Base-by-base conservation (phyloP, 2,888 invertebrate species). In the Lacanobia oleracea region DNA sequence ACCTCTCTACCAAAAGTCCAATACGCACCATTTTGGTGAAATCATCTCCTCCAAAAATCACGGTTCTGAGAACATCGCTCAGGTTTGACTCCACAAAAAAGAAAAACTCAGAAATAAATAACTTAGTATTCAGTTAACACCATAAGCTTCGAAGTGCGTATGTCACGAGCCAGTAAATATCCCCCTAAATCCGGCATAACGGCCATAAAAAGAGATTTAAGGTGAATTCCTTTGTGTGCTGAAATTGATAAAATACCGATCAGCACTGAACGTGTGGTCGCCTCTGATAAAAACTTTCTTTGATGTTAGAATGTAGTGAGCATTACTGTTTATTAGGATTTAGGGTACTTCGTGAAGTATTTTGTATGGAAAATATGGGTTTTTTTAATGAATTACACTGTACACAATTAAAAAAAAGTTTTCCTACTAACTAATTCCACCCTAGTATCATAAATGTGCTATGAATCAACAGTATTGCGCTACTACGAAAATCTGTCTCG, bases 171-270 rank as follows among this genome's bases (percentile, higher is more conserved):
- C 51, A 51, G 53, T 64, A 75, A 72, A 80, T 59, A 62, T 54
- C 48, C 69, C 65, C 62, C n/a, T n/a, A 79, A 86, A 79, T 79
- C 67, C 79, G 63, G 66, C 76, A 76, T 84, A 85, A 88, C 83
- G 84, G 73, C 85, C 82, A 85, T 91, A 89, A 90, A 89, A 71
- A 72, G 54, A 82, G 88, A 87, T 90, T 88, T 88, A 88, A 88
- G 84, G 78, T 76, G 77, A 73, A 67, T 67, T 73, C 75, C 88
- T 87, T 92, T 92, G 91, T 92, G 86, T 64, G 67, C 67, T 78
- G 54, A 88, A 90, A 91, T 91, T 89, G 89, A 91, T 90, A 89
- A 90, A 90, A 91, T 90, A 86, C 87, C 89, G 67, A 83, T 72
- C 72, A 69, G 67, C 33, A 80, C 83, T 74, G 69, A 78, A 65